Conservation (phyloP, 2,888 invertebrate species). For the Brachynemurus nebulosus region DNA sequence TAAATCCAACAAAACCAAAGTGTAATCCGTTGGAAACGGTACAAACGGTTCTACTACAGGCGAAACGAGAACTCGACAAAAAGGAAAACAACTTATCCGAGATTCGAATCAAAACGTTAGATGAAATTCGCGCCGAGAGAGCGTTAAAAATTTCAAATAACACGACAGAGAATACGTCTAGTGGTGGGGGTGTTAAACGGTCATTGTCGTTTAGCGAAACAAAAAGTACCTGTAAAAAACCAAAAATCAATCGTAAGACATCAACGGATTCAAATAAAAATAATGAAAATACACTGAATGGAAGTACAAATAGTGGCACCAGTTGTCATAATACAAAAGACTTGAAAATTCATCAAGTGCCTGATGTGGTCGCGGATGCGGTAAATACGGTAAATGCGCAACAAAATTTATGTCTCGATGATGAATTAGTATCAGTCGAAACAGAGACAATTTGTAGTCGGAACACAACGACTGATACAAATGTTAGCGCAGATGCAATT, state of each 20-base stretch:
- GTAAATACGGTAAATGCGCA: background rate
- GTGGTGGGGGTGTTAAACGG: background rate
- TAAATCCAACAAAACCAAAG: conserved; percentile 3
- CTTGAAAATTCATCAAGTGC: conserved; percentile 1
- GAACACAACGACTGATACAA: too few species aligned
- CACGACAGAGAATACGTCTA: background rate
- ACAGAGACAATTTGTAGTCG: too few species aligned
- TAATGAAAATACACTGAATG: too few species aligned
- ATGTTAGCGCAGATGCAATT: conserved; percentile 24
- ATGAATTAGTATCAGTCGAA: too few species aligned
- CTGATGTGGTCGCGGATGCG: conserved; percentile 2
- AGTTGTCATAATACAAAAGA: too few species aligned
- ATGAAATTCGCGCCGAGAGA: conserved; percentile 30
- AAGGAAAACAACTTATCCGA: conserved; percentile 11
- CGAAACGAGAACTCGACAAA: background rate
- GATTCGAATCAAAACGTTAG: conserved; percentile 31
- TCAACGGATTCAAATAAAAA: background rate
- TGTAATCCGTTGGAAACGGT: conserved; percentile 13
- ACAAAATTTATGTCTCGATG: too few species aligned
- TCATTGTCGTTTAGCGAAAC: background rate
- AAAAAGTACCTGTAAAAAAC: background rate
- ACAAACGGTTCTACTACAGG: conserved; percentile 5
- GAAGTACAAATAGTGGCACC: too few species aligned
- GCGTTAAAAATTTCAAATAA: conserved; percentile 13
- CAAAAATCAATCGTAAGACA: background rate